Conservation (phyloP, 2,797 vertebrate species). For the Ambastaia sidthimunki region DNA sequence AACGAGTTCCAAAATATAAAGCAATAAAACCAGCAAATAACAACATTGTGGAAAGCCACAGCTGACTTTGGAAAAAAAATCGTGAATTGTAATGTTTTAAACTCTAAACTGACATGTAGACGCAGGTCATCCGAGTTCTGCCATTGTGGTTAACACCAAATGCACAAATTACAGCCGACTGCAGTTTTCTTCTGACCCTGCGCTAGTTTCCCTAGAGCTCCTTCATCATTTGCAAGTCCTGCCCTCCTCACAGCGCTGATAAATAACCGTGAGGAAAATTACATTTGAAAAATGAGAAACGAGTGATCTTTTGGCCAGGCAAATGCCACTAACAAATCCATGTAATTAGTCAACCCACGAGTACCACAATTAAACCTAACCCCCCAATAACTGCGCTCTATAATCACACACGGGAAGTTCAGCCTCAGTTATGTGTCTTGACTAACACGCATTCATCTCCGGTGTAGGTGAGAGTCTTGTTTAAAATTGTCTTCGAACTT, state of each 20-base stretch:
- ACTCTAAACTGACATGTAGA: constrained; percentile 17
- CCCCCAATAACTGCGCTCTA: constrained; percentile 68
- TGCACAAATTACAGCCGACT: constrained; percentile 36
- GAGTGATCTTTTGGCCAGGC: constrained; percentile 74
- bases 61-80: not conserved
- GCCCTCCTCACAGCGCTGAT: constrained; percentile 60
- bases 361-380: constrained; percentile 73
- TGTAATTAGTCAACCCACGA: constrained; percentile 70
- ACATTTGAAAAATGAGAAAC: constrained; percentile 65
- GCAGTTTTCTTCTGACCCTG: constrained; percentile 25
- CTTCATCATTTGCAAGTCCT: constrained; percentile 62
- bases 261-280: constrained; percentile 66
- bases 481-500: constrained; percentile 8
- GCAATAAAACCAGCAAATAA: not conserved
- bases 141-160: constrained; percentile 23
- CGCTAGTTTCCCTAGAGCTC: constrained; percentile 34
- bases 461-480: not conserved
- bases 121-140: constrained; percentile 1
- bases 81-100: not conserved
- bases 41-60: not conserved
- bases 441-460: not conserved
- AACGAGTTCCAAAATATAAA: not conserved
- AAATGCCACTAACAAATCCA: constrained; percentile 69
- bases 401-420: constrained; percentile 59
- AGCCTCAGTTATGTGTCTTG: constrained; percentile 38